These are phyloP conservation scores for Halcyon badia DNA, from an alignment of 2,797 vertebrate genomes.

Conservation along the genomic window DNA sequence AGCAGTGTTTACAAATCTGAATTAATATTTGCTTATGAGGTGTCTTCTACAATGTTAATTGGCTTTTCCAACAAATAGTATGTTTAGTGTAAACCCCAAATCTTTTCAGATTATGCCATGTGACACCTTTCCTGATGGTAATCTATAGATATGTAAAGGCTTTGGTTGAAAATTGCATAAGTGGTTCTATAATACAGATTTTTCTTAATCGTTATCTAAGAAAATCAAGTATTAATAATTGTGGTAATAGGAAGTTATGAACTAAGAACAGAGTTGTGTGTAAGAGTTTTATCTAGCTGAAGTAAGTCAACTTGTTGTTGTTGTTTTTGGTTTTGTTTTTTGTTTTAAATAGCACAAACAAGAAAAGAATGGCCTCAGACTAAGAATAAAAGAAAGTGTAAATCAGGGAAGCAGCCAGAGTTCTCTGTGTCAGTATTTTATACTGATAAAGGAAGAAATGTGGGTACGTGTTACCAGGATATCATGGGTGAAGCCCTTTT, in stretches of 20 bases:
- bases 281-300: background rate
- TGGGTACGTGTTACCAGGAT: slow-evolving; percentile 69
- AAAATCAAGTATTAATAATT: background rate
- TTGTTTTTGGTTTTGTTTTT: background rate
- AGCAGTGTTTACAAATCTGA: background rate
- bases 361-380: slow-evolving; percentile 17
- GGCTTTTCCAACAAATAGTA: background rate
- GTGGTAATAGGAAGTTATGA: background rate
- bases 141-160: background rate
- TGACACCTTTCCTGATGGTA: background rate
- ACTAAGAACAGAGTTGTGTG: background rate
- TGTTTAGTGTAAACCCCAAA: background rate
- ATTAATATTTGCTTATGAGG: background rate
- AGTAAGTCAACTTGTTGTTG: background rate
- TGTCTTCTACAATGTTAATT: background rate
- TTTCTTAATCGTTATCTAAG: background rate
- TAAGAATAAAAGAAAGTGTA: slow-evolving; percentile 46
- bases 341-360: slow-evolving; percentile 49
- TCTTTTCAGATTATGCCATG: background rate
- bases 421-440: slow-evolving; percentile 75
- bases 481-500: background rate
- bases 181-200: background rate
- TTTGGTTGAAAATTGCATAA: background rate
- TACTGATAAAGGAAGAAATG: slow-evolving; percentile 72
- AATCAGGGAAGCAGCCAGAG: slow-evolving; percentile 36